Evolutionary conservation across 2,113 vertebrate species (phyloP).

Genomic region (Otolemur garnettii): DNA sequence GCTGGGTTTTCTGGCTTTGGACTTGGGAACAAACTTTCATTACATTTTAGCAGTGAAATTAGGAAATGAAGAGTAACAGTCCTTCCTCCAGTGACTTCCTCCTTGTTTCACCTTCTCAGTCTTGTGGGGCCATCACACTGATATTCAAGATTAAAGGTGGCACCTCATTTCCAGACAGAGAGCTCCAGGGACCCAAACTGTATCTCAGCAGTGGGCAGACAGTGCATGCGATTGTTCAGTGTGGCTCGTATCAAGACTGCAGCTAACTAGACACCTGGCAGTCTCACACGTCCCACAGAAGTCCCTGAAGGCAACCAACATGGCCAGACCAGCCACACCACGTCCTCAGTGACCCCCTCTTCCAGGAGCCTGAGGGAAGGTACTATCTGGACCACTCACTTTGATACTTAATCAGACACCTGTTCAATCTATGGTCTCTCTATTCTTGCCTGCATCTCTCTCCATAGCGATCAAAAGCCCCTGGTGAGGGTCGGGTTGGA

Average conservation of each 20-base stretch:
- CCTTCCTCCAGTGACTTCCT: background rate
- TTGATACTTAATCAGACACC: background rate
- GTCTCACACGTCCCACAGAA: background rate
- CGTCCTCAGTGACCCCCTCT: background rate
- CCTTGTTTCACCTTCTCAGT: constrained; percentile 50
- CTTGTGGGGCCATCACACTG: background rate
- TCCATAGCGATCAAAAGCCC: background rate
- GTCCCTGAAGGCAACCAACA: background rate
- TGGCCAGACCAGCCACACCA: background rate
- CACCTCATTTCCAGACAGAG: constrained; percentile 62
- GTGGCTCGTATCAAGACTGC: background rate
- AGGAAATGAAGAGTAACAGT: constrained; percentile 42
- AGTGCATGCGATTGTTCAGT: background rate
- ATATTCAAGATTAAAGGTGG: constrained; percentile 58
- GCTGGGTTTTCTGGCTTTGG: constrained; percentile 51
- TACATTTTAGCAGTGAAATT: constrained; percentile 60
- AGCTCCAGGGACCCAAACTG: constrained; percentile 25
- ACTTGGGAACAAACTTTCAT: constrained; percentile 63
- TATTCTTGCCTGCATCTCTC: background rate
- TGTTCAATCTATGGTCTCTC: background rate
- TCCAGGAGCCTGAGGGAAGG: background rate
- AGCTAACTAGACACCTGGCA: constrained; percentile 34
- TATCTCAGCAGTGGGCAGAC: constrained; percentile 33
- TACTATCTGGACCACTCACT: background rate
- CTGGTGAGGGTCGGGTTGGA: background rate